These are phyloP conservation scores for Meloidogyne hapla DNA, from an alignment of 1,140 invertebrate genomes.

Conservation along the genomic window DNA sequence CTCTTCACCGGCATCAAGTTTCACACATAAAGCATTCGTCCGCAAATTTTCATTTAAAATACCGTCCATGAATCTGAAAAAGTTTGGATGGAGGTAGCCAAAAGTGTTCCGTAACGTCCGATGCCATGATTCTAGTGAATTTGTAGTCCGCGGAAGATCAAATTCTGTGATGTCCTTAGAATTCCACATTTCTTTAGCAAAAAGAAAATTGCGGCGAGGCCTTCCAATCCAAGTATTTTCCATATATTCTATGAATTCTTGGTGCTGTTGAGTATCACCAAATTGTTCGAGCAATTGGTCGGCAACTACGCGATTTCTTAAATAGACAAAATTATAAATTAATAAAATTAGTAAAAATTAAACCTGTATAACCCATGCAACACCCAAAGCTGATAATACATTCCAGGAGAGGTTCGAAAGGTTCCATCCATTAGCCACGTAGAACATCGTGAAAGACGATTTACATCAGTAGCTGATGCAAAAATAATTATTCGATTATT, in stretches of 20 bases:
- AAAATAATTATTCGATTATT: not conserved
- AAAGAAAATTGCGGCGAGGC: not conserved
- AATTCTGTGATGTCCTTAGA: not conserved
- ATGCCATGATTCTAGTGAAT: not conserved
- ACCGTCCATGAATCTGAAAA: not conserved
- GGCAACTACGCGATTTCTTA: not conserved
- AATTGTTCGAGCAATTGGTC: conserved; percentile 16
- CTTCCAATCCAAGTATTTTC: conserved; percentile 14
- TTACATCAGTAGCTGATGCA: not conserved
- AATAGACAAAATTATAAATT: too few relatives aligned
- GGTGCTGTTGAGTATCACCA: conserved; percentile 10
- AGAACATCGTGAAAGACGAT: conserved; percentile 1
- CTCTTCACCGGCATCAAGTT: not conserved
- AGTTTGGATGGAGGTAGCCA: not conserved
- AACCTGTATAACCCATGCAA: not conserved
- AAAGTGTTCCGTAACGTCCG: not conserved
- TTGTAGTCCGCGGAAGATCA: not conserved
- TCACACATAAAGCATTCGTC: conserved; percentile 10
- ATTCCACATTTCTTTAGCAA: not conserved
- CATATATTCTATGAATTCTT: conserved; percentile 8
- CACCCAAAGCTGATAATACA: conserved; percentile 18
- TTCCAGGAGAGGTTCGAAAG: not conserved
- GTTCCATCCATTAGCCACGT: conserved; percentile 12
- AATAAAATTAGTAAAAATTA: too few relatives aligned
- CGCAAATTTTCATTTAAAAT: conserved; percentile 8